These are phyloP conservation scores for Hydroisotoma schaefferi DNA, from an alignment of 2,888 invertebrate genomes.

Conservation along the genomic window DNA sequence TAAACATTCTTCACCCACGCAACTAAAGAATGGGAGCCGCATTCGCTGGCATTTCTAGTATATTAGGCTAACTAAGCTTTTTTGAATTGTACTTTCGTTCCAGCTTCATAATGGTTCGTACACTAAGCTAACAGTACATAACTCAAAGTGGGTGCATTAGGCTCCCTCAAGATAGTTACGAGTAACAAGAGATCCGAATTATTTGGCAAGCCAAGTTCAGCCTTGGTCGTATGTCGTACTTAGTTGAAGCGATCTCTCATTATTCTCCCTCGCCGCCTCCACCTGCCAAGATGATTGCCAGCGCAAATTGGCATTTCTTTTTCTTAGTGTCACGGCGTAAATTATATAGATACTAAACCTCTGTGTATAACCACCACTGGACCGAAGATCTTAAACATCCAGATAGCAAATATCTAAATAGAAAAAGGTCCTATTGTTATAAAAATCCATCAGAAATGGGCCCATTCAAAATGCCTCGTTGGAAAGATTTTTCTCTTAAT, in stretches of 20 bases:
- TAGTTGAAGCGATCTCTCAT: constrained; percentile 29
- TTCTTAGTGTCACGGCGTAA: too few species aligned
- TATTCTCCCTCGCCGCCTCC: constrained; percentile 48
- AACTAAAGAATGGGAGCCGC: too few species aligned
- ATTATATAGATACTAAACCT: too few species aligned
- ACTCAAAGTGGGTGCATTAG: too few species aligned
- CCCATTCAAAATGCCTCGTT: too few species aligned
- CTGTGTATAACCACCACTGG: neutral
- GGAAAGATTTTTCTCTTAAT: too few species aligned
- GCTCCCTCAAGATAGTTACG: too few species aligned
- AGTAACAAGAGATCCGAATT: constrained; percentile 26
- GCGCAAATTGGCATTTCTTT: constrained; percentile 8
- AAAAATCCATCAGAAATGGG: too few species aligned
- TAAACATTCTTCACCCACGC: neutral
- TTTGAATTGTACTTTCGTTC: neutral
- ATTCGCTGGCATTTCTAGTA: too few species aligned
- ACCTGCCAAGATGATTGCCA: constrained; percentile 35
- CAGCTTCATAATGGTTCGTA: neutral
- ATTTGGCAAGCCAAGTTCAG: constrained; percentile 31
- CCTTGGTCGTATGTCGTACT: neutral
- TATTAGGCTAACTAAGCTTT: neutral
- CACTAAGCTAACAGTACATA: too few species aligned
- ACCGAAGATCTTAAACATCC: neutral
- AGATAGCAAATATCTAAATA: neutral
- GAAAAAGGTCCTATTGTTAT: too few species aligned